Base-by-base conservation (phyloP, 2,113 vertebrate species). In the Colistium nudipinnis region DNA sequence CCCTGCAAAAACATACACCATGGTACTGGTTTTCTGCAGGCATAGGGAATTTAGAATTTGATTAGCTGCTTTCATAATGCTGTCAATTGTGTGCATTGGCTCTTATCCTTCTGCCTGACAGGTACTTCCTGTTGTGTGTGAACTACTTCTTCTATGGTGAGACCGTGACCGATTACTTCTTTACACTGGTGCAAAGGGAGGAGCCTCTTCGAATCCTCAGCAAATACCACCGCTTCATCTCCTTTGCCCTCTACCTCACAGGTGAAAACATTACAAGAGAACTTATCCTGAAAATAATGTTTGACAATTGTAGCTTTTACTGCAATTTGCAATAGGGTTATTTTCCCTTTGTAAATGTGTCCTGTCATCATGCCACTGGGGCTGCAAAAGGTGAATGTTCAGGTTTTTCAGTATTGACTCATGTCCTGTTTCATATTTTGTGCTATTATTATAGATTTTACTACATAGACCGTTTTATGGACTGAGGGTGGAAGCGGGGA, bases 121-220 rank as follows among this genome's bases (percentile, higher is more conserved):
- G 98, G 98, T 99, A 99, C 82, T 99, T 99, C 80, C 92, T 99
- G 77, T 91, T 99, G 67, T 99, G 98, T 20, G 98, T 98, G 3
- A 99, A 99, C 85, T 99, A 99, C 87, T 99, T 99, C 86, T 99
- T 98, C 92, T 99, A 99, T 0, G 98, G 98, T 0, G 98, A 99
- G 89, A 99, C 98, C 0, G 98, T 97, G 71, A 98, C 98, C 0
- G 98, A 99, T 88, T 98, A 96, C 89, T 99, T 99, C 92, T 99
- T 98, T 91, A 94, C 95, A 0, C 88, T 99, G 94, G 98, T 99
- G 64, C 97, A 99, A 86, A 91, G 97, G 65, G 98, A 99, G 91
- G 97, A 98, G 81, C 96, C 96, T 0, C 87, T 99, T 74, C 84
- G 98, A 3, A 98, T 99, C 80, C 96, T 99, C 81, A 99, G 97